These are phyloP conservation scores for Spheniscus mendiculus DNA, from an alignment of 2,113 vertebrate species.

Conservation along the genomic window DNA sequence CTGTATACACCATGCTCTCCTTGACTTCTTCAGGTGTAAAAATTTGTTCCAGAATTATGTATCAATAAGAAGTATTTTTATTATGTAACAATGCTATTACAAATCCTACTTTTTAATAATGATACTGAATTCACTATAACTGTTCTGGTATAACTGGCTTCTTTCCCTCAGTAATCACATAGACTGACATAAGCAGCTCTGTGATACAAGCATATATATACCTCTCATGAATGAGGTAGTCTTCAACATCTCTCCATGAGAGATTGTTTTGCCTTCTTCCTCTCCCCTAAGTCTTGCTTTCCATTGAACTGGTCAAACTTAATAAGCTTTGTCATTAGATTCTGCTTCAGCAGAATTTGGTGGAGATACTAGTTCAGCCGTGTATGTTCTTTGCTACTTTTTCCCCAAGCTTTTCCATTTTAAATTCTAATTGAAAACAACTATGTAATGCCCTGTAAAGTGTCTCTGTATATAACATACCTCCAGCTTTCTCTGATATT, in stretches of 20 bases:
- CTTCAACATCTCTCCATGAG: not conserved
- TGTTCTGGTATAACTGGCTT: not conserved
- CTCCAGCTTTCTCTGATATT: constrained; percentile 96
- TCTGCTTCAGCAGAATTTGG: not conserved
- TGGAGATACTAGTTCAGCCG: not conserved
- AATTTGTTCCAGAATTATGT: not conserved
- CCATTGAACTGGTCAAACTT: not conserved
- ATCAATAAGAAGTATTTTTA: not conserved
- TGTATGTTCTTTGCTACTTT: not conserved
- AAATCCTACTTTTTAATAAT: not conserved
- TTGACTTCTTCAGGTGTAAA: not conserved
- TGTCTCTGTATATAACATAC: constrained; percentile 69
- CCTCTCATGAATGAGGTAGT: not conserved
- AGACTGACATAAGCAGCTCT: not conserved
- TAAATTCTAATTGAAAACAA: not conserved
- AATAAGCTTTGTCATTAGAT: not conserved
- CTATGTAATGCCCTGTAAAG: not conserved
- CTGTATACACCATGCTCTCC: not conserved
- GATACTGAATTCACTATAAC: not conserved
- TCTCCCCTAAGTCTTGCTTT: not conserved
- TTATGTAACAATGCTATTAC: not conserved
- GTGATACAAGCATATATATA: not conserved
- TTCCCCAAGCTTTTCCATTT: not conserved
- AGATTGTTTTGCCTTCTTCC: not conserved
- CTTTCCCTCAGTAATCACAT: not conserved